Base-by-base conservation (phyloP, 2,888 invertebrate species). In the Hirudinaria manillensis region DNA sequence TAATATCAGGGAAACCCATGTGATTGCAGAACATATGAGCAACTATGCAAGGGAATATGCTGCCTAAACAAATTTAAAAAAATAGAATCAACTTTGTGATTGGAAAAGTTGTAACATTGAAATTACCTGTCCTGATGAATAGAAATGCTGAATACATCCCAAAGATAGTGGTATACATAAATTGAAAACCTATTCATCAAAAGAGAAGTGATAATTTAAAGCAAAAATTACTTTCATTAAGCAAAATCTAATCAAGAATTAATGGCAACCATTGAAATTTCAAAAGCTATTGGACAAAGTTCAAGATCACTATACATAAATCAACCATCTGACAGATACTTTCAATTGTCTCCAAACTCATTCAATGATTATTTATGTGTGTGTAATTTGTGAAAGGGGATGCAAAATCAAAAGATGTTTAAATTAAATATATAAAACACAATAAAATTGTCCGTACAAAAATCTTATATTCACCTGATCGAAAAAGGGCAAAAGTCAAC, bases 1-100 rank as follows among this genome's bases (percentile, higher is more conserved):
- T 87, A 79, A 96, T 88, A 84, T 94, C 92, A 0, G 96, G 96
- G 83, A 96, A 91, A 10, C 96, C 96, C 93, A 97, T 94, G 85
- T 93, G 92, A 86, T 97, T 97, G 86, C 97, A 97, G 85, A 95
- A 94, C 51, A 93, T 91, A 85, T 97, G 97, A 1, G 91, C 94
- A 24, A 93, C 85, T 80, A 95, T 89, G 3, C 94, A 92, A 0
- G 95, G 93, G 27, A 91, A 87, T 81, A 96, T 90, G 85, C 96
- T 94, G 55, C 84, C 85, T 85, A 80, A 86, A 86, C 77, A 38
- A 75, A 27, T 61, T 61, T 16, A 45, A 27, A 68, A 38, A 75
- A 65, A 66, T 19, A 45, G 13, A 29, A 24, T 68, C 16, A 34
- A 68, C 7, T 68, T 4, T 29, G 34, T 13, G 32, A 29, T 36